Percentiles rank a stretch among this genome's conserved stretches.
Evolutionary conservation across 2,888 invertebrate genomes (phyloP).

Genomic region (Machimus rusticus): DNA sequence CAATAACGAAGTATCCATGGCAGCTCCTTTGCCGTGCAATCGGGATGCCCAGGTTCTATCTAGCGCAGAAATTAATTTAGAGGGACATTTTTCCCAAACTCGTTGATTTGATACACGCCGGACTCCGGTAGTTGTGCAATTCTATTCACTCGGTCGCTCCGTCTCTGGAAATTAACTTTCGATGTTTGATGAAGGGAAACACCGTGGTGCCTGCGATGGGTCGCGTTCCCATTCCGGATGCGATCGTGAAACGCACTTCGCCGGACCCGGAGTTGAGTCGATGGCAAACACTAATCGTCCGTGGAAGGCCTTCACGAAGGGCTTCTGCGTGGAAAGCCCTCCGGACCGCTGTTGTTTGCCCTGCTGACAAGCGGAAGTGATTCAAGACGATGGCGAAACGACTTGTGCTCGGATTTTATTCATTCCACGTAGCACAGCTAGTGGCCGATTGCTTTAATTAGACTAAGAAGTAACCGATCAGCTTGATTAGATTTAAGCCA

Average conservation of each 20-base stretch:
- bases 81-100: background rate
- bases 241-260: slow-evolving; percentile 29
- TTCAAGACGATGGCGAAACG: background rate
- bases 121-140: background rate
- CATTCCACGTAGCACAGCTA: background rate
- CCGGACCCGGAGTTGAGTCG: background rate
- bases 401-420: background rate
- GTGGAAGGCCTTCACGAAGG: background rate
- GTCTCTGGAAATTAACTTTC: slow-evolving; percentile 19
- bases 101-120: background rate
- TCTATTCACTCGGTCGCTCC: background rate
- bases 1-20: background rate
- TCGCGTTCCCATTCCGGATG: slow-evolving; percentile 17
- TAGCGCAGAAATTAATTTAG: background rate
- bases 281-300: slow-evolving; percentile 25
- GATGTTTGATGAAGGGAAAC: slow-evolving; percentile 25
- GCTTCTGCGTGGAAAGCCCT: background rate
- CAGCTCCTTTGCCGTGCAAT: background rate
- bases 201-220: background rate
- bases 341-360: background rate
- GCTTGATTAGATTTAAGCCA: background rate
- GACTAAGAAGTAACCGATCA: background rate
- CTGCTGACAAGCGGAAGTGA: background rate
- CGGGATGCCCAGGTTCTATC: background rate
- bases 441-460: background rate